phyloP scores from a whole-genome alignment of 2,797 vertebrate genomes.

The Tamandua tetradactyla region DNA sequence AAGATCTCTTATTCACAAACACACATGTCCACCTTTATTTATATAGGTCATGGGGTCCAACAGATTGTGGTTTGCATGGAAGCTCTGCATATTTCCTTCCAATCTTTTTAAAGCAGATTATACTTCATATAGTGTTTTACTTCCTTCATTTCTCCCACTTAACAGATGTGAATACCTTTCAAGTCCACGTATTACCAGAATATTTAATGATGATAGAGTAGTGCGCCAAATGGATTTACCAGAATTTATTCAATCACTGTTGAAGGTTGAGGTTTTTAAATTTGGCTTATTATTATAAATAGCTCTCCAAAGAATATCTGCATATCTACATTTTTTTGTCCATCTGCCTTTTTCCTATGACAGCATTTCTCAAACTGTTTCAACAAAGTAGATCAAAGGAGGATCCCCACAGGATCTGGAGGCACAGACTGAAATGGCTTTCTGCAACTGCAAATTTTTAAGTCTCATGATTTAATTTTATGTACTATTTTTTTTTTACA shows the following conservation, averaged over 20 bases:
- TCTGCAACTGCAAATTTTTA: not conserved
- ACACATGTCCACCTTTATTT: not conserved
- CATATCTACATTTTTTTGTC: not conserved
- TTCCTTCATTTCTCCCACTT: not conserved
- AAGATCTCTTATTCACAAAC: not conserved
- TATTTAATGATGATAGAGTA: not conserved
- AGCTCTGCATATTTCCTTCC: not conserved
- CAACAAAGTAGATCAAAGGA: not conserved
- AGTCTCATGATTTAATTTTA: not conserved
- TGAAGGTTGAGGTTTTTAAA: not conserved
- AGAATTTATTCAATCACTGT: not conserved
- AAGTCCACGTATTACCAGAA: not conserved
- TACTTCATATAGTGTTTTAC: not conserved
- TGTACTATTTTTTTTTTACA: constrained; percentile 2
- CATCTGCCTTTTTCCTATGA: not conserved
- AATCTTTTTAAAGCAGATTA: not conserved
- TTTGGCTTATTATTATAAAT: not conserved
- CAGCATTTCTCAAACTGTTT: not conserved
- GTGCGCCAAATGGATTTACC: not conserved
- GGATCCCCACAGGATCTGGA: not conserved
- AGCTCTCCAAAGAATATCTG: not conserved
- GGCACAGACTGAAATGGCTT: not conserved
- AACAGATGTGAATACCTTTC: not conserved
- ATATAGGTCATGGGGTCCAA: not conserved
- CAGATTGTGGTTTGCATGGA: not conserved